Base-by-base conservation (phyloP, 2,888 invertebrate species). In the Pachymerium ferrugineum region DNA sequence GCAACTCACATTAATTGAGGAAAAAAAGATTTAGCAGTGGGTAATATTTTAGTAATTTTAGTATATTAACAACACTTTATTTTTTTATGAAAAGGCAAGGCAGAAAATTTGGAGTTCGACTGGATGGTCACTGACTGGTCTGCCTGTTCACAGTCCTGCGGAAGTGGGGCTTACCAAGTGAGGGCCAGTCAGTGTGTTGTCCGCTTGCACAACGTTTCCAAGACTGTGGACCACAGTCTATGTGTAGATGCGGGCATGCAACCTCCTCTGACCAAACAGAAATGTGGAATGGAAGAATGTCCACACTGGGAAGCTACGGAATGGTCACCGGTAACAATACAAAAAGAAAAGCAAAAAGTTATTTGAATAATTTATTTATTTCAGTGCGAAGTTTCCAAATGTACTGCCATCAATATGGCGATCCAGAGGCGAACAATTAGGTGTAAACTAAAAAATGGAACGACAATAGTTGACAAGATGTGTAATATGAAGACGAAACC, bases 81-180 rank as follows among this genome's bases (percentile, higher is more conserved):
- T 71, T 16, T 12, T 42, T 38, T 67, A 22, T 42, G 76, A 76
- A 31, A 76, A 80, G 82, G 81, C 12, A 81, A 80, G 72, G 78
- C 83, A 76, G 81, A 82, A 76, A 83, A 86, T 79, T 79, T 89
- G 77, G 84, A 88, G 78, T 93, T 91, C 81, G 88, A 89, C 77
- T 94, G 94, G 94, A 86, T 88, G 80, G 87, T 90, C 12, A 89
- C 90, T 0, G 89, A 90, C 10, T 97, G 96, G 96, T 90, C 93
- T 0, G 86, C 88, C 14, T 96, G 96, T 81, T 92, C 91, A 1
- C 89, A 90, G 77, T 88, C 88, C 0, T 96, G 95, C 79, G 92
- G 92, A 0, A 89, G 89, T 54, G 86, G 86, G 73, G 94, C 93
- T 1, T 85, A 85, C 78, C 86, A 87, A 83, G 88, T 89, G 81